Base-by-base conservation (phyloP, 2,113 vertebrate species). In the Boleophthalmus pectinirostris region DNA sequence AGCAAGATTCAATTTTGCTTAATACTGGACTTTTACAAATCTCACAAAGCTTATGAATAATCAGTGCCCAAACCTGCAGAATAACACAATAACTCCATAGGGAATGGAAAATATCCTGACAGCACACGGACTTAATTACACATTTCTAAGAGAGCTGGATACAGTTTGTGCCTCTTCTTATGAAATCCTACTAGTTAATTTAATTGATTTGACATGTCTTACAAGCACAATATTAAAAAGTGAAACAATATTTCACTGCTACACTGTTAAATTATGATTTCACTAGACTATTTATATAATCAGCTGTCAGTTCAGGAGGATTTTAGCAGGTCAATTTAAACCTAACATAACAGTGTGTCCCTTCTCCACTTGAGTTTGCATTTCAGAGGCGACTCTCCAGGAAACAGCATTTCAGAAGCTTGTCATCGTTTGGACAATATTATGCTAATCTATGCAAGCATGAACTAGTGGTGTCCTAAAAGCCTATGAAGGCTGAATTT, bases 391-490 rank as follows among this genome's bases (percentile, higher is more conserved):
- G 1, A 60, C 15, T 29, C 47, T 33, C 9, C 18, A 10, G 12
- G 51, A 61, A 67, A 13, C 7, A 25, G 61, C 29, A 53, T 45
- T 63, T n/a, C 66, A 46, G 29, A 68, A 20, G 47, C 66, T 69
- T 73, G 66, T 73, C 57, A 65, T 58, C 10, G 12, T 43, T 73
- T 65, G 68, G 24, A 68, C 38, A 73, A 24, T 69, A 64, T 66
- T 68, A 79, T 70, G 68, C 46, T 61, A 74, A 68, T 74, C 25
- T 4, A 51, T 60, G 43, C 53, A 63, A 70, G 35, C 5, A 25
- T 60, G 51, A 63, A 74, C 72, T 20, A 53, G 46, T 24, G 45
- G 29, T 66, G 66, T 69, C 24, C 46, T 9, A 23, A 58, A 58
- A 73, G 43, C 63, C 43, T 35, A 11, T 64, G 57, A 67, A 21